Percentiles rank a stretch among this genome's conserved stretches.
These are phyloP conservation scores for Meteorus sp. DNA, from an alignment of 1,140 invertebrate genomes.

Conservation along the genomic window DNA sequence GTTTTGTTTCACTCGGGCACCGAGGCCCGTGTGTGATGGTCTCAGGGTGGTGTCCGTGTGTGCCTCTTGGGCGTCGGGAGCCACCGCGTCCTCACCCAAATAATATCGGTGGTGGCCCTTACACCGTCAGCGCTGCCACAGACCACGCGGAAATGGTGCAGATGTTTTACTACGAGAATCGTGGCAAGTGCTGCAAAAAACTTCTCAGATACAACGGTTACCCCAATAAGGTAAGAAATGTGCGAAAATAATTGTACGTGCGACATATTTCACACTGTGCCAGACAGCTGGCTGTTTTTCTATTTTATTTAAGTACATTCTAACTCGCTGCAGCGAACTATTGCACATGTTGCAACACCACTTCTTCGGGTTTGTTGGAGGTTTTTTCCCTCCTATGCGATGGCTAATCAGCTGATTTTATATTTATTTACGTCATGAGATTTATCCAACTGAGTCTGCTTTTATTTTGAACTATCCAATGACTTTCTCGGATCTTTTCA, in stretches of 20 bases:
- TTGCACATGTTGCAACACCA: too few relatives aligned
- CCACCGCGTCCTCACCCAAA: constrained; percentile 42
- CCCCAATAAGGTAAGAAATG: constrained; percentile 70
- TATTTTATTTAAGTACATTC: too few relatives aligned
- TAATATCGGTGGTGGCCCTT: constrained; percentile 41
- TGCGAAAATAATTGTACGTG: too few relatives aligned
- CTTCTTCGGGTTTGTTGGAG: too few relatives aligned
- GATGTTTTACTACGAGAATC: constrained; percentile 73
- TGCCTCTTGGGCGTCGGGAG: constrained; percentile 55
- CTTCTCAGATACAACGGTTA: constrained; percentile 71
- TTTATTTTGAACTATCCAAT: too few relatives aligned
- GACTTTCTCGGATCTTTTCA: background rate
- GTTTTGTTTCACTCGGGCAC: constrained; percentile 36
- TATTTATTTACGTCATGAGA: background rate
- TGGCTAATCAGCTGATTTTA: too few relatives aligned
- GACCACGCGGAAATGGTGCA: constrained; percentile 64
- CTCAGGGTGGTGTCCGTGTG: constrained; percentile 58
- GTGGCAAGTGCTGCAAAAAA: constrained; percentile 73
- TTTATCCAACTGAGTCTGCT: too few relatives aligned
- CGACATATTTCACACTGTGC: too few relatives aligned
- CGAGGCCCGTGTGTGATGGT: constrained; percentile 54
- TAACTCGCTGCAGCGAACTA: too few relatives aligned
- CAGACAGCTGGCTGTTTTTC: too few relatives aligned
- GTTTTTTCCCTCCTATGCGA: too few relatives aligned
- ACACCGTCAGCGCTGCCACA: constrained; percentile 48